phyloP scores from a whole-genome alignment of 1,140 invertebrate species.

The Brachionus sp. region DNA sequence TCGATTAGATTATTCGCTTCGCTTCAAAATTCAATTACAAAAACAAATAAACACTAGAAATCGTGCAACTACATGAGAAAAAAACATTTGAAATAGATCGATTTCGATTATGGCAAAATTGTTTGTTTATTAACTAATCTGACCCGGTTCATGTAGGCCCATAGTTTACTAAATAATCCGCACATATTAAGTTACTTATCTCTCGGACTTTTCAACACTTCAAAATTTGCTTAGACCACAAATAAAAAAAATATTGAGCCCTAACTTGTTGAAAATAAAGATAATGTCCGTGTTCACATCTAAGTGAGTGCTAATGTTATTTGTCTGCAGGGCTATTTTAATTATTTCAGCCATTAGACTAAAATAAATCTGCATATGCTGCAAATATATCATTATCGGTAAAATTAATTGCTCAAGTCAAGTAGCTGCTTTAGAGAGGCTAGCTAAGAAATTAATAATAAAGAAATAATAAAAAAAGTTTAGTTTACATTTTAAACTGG shows the following conservation, averaged over 20 bases:
- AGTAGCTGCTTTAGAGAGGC: not conserved
- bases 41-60: constrained; percentile 21
- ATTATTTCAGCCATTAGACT: not conserved
- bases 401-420: not conserved
- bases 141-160: not conserved
- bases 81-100: constrained; percentile 6
- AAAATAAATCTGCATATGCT: constrained; percentile 10
- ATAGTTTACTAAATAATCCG: not conserved
- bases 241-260: not conserved
- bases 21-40: constrained; percentile 29
- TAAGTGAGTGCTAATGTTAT: constrained; percentile 6
- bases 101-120: not conserved
- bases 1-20: not conserved
- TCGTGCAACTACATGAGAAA: constrained; percentile 17
- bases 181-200: constrained; percentile 4
- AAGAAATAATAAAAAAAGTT: not conserved
- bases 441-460: not conserved
- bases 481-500: constrained; percentile 3
- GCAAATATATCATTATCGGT: not conserved
- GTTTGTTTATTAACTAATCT: constrained; percentile 32
- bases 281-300: constrained; percentile 24
- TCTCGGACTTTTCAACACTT: not conserved
- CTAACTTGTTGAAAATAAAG: constrained; percentile 24
- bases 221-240: not conserved
- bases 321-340: constrained; percentile 8